Evolutionary conservation across 2,888 invertebrate species (phyloP), one percentile per base, ranked within the genome.

Genomic region (Ennomos erosarius): DNA sequence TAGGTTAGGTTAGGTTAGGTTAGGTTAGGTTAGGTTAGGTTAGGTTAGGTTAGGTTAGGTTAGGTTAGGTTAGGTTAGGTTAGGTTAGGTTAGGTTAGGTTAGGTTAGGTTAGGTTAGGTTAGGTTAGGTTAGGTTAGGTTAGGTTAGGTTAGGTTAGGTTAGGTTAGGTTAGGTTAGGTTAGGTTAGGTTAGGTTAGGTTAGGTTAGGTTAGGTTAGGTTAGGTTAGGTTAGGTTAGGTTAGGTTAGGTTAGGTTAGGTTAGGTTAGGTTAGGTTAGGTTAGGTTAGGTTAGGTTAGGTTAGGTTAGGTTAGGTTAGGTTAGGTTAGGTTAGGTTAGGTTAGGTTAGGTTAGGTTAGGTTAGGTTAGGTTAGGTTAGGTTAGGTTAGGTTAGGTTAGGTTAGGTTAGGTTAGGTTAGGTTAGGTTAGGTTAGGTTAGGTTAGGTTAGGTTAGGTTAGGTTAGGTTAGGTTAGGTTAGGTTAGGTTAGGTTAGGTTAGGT

Each of bases 1-100:
- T 36, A 36, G 36, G 36, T 36, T 36, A 36, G 36, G 36, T 36
- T 36, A 36, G 36, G 36, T 36, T 36, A 36, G 36, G 36, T 36
- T 36, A 36, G 36, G 36, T 36, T 36, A 36, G 36, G 36, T 36
- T 36, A 36, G 36, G 36, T 36, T 36, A 36, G 36, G 36, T 36
- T 36, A 36, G 36, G 36, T 36, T 36, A 36, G 36, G 36, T 36
- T 36, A 36, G 36, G 36, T 36, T 36, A 36, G 36, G 36, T 36
- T 36, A 36, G 36, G 36, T 36, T 36, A 36, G 36, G 36, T 36
- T 36, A 36, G 36, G 36, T 36, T 36, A 36, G 36, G 36, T 36
- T 36, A 36, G 36, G 36, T 36, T 36, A 36, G 36, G 36, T 36
- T 36, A 36, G 36, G 36, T 36, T 36, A 36, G 36, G 36, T 36